phyloP scores from a whole-genome alignment of 2,113 vertebrate genomes.

The Brachypteracias leptosomus region DNA sequence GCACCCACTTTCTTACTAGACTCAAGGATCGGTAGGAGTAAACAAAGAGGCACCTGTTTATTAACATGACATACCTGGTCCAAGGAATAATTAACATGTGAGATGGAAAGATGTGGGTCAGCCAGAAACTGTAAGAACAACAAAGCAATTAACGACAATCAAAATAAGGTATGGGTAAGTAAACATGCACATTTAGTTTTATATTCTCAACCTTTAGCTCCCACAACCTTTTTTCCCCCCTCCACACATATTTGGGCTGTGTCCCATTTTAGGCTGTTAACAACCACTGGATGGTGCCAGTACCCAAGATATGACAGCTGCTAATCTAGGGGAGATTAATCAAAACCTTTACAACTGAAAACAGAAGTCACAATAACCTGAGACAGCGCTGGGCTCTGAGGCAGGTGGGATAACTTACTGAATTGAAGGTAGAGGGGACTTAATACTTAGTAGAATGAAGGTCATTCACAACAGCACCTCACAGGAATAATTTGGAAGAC shows the following conservation, averaged over 20 bases:
- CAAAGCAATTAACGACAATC: neutral
- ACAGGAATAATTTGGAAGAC: neutral
- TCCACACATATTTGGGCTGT: neutral
- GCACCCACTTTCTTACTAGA: neutral
- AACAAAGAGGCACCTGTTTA: neutral
- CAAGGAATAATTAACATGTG: constrained; percentile 94
- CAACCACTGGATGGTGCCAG: neutral
- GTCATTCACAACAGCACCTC: neutral
- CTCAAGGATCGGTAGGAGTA: neutral
- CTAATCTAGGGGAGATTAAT: neutral
- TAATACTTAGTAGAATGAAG: neutral
- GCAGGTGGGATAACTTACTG: neutral
- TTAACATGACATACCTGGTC: constrained; percentile 85
- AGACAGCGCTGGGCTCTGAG: neutral
- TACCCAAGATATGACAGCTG: neutral
- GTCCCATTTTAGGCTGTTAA: neutral
- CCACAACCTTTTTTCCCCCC: neutral
- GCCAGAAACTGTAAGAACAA: constrained; percentile 87
- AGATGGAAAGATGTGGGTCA: constrained; percentile 95
- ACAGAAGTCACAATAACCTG: neutral
- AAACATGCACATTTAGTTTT: neutral
- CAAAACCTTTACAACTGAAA: neutral
- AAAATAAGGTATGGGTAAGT: neutral
- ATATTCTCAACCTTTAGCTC: neutral
- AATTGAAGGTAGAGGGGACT: neutral